Percentiles rank a stretch among this genome's conserved stretches.
Evolutionary conservation across 2,888 invertebrate genomes (phyloP).

Genomic region (Synergus laeviventris): DNA sequence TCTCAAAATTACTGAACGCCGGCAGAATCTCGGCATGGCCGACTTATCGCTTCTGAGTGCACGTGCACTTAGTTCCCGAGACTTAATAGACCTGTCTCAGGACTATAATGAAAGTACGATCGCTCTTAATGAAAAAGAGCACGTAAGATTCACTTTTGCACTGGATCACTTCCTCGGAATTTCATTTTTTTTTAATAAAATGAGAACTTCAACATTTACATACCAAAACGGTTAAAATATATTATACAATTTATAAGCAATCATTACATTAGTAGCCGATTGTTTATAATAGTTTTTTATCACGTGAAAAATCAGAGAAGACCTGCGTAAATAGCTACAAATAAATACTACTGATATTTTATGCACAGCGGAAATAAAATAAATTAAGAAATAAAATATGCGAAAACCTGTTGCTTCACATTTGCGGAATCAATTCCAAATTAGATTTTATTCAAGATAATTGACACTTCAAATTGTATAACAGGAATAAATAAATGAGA

Average conservation of each 20-base stretch:
- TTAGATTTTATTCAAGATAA: neutral
- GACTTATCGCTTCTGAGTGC: slow-evolving; percentile 20
- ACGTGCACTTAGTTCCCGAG: slow-evolving; percentile 18
- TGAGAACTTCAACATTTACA: neutral
- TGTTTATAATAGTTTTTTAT: neutral
- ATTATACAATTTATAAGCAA: neutral
- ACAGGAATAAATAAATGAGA: neutral
- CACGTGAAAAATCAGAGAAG: neutral
- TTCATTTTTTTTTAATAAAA: neutral
- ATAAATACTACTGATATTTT: neutral
- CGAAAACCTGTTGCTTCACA: slow-evolving; percentile 9
- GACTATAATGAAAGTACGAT: slow-evolving; percentile 10
- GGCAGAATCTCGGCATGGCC: slow-evolving; percentile 16
- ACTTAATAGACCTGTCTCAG: neutral
- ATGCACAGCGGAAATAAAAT: neutral
- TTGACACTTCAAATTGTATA: neutral
- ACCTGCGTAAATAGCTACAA: neutral
- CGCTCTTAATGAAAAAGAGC: neutral
- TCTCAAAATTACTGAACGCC: neutral
- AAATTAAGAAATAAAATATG: neutral
- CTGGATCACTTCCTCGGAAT: neutral
- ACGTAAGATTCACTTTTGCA: slow-evolving; percentile 8
- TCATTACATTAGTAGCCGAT: neutral
- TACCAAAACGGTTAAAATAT: neutral
- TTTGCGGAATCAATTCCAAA: neutral